phyloP scores from a whole-genome alignment of 1,140 invertebrate species.

The Drosophila mauritiana region DNA sequence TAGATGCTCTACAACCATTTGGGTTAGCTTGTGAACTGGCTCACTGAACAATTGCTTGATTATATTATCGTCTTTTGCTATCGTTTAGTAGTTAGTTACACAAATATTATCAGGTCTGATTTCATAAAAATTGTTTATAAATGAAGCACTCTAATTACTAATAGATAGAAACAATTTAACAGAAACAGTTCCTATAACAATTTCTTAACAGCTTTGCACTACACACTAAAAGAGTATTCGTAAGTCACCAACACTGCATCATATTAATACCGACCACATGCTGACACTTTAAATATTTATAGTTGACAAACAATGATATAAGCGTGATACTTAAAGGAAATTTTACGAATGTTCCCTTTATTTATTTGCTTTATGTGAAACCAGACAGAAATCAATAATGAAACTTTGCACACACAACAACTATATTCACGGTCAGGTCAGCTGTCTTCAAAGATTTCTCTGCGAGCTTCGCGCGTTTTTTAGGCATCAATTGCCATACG shows the following conservation, averaged over 20 bases:
- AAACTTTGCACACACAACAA: neutral
- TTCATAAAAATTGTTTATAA: too few relatives aligned
- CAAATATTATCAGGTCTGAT: too few relatives aligned
- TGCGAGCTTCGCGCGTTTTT: constrained; percentile 7
- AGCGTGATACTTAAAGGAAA: neutral
- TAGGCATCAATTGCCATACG: constrained; percentile 10
- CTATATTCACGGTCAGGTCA: constrained; percentile 11
- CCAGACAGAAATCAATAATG: neutral
- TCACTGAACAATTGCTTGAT: neutral
- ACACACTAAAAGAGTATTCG: neutral
- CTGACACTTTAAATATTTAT: neutral
- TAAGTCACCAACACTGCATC: neutral
- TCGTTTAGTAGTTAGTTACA: too few relatives aligned
- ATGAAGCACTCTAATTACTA: too few relatives aligned
- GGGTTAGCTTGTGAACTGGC: neutral
- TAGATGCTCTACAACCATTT: neutral
- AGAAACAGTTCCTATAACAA: too few relatives aligned
- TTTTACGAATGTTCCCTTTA: neutral
- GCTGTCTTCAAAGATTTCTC: neutral
- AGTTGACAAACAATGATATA: constrained; percentile 8
- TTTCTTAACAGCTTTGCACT: too few relatives aligned
- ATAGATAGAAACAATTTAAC: too few relatives aligned
- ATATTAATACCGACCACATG: neutral
- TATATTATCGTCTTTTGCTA: neutral
- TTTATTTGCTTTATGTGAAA: neutral